Conservation (phyloP, 2,113 vertebrate genomes). For the Charina bottae region DNA sequence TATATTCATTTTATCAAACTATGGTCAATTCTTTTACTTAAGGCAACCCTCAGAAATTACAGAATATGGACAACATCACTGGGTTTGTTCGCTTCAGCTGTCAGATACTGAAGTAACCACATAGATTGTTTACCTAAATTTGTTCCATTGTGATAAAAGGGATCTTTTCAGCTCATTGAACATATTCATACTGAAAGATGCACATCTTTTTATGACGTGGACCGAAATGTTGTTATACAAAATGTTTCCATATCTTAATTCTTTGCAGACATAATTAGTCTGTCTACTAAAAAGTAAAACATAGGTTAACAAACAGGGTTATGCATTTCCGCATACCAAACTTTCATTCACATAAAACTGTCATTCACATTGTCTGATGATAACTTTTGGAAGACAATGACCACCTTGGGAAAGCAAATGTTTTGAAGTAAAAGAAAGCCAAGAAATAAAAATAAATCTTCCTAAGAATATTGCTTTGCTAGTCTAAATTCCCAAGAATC, state of each 20-base stretch:
- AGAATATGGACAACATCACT: too few species aligned
- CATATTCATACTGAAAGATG: background rate
- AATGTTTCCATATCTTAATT: background rate
- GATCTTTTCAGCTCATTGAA: background rate
- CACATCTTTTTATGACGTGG: background rate
- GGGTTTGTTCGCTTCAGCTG: too few species aligned
- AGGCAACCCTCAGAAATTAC: too few species aligned
- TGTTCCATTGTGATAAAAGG: background rate
- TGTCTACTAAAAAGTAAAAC: constrained; percentile 48
- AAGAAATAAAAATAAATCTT: background rate
- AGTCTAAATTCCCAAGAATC: background rate
- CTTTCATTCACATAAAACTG: background rate
- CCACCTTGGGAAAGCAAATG: background rate
- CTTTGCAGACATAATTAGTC: background rate
- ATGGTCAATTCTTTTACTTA: too few species aligned
- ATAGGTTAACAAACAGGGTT: constrained; percentile 42
- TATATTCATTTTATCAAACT: too few species aligned
- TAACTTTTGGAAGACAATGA: background rate
- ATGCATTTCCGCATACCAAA: constrained; percentile 38
- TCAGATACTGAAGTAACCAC: background rate
- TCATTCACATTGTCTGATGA: background rate
- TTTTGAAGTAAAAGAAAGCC: background rate
- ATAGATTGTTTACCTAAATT: background rate
- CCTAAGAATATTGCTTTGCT: background rate
- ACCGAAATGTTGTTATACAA: background rate